A percentile compares a stretch with the other conserved stretches of the same genome.
Evolutionary conservation across 2,888 invertebrate genomes (phyloP).

Genomic region (Agrenia bidenticulata): DNA sequence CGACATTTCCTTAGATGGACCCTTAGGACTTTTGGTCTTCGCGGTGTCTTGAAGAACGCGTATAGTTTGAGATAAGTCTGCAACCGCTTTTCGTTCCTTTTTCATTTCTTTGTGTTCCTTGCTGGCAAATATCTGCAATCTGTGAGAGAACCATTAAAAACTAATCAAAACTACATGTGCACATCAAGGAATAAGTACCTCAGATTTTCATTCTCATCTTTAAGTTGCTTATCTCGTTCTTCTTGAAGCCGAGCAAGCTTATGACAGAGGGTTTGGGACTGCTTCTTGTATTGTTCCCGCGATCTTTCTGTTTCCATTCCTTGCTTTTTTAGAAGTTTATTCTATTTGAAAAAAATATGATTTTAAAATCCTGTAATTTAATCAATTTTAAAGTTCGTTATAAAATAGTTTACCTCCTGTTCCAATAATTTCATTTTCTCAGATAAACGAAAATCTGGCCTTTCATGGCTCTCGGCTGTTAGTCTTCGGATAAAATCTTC

Average conservation of each 20-base stretch:
- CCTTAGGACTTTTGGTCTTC: slow-evolving; percentile 2
- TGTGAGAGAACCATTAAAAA: slow-evolving; percentile 11
- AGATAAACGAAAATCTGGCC: slow-evolving; percentile 25
- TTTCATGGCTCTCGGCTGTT: slow-evolving; percentile 18
- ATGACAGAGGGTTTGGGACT: slow-evolving; percentile 25
- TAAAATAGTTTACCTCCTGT: slow-evolving; percentile 31
- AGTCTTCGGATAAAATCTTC: slow-evolving; percentile 38
- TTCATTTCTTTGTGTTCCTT: slow-evolving; percentile 40
- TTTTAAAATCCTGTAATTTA: slow-evolving; percentile 3
- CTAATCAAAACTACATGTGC: neutral
- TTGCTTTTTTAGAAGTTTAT: slow-evolving; percentile 28
- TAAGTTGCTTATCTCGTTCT: slow-evolving; percentile 36
- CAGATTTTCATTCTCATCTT: slow-evolving; percentile 43
- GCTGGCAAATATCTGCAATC: slow-evolving; percentile 40
- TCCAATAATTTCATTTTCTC: slow-evolving; percentile 32
- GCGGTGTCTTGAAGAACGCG: slow-evolving; percentile 12
- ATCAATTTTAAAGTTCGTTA: neutral
- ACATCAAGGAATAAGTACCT: slow-evolving; percentile 21
- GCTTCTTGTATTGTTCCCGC: slow-evolving; percentile 36
- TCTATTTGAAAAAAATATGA: slow-evolving; percentile 27
- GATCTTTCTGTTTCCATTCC: slow-evolving; percentile 23
- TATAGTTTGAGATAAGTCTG: slow-evolving; percentile 27
- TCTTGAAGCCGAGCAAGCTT: slow-evolving; percentile 27
- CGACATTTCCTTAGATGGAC: neutral
- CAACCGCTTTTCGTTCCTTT: slow-evolving; percentile 36